A percentile compares a stretch with the other conserved stretches of the same genome.
phyloP scores from a whole-genome alignment of 1,140 invertebrate species.

The Macrobrachium rosenbergii region DNA sequence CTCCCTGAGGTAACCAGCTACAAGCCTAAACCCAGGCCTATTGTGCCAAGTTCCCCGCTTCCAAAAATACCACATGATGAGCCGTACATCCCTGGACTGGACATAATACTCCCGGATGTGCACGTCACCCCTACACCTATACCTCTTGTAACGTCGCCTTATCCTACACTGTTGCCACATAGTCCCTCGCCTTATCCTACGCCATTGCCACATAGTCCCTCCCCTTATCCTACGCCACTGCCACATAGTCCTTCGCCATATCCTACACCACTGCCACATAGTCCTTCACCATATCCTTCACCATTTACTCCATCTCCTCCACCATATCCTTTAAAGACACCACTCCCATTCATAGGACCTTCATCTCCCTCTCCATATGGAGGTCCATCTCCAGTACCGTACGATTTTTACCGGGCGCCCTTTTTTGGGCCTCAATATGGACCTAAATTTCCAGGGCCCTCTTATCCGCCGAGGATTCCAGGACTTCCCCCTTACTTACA shows the following conservation, averaged over 20 bases:
- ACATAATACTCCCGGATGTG: too few species aligned
- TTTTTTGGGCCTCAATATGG: slow-evolving; percentile 10
- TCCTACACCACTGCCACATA: neutral
- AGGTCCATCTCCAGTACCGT: neutral
- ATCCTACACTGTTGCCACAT: neutral
- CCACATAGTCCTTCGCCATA: neutral
- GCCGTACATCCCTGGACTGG: neutral
- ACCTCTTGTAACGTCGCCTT: neutral
- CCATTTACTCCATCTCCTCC: neutral
- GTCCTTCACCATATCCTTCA: neutral
- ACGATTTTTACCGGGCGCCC: neutral
- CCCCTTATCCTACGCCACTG: neutral
- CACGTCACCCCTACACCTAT: too few species aligned
- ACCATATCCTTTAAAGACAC: neutral
- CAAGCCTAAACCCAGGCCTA: neutral
- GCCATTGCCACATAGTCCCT: neutral
- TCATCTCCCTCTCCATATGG: slow-evolving; percentile 2
- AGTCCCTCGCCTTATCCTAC: neutral
- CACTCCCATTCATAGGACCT: slow-evolving; percentile 12
- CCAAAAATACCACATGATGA: neutral
- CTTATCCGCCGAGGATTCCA: neutral
- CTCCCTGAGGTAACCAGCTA: slow-evolving; percentile 49
- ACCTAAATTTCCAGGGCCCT: neutral
- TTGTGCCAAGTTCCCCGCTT: too few species aligned
- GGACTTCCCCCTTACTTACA: too few species aligned